Percentiles rank a stretch among this genome's conserved stretches.
These are phyloP conservation scores for Gopherus flavomarginatus DNA, from an alignment of 2,113 vertebrate genomes.

Conservation along the genomic window DNA sequence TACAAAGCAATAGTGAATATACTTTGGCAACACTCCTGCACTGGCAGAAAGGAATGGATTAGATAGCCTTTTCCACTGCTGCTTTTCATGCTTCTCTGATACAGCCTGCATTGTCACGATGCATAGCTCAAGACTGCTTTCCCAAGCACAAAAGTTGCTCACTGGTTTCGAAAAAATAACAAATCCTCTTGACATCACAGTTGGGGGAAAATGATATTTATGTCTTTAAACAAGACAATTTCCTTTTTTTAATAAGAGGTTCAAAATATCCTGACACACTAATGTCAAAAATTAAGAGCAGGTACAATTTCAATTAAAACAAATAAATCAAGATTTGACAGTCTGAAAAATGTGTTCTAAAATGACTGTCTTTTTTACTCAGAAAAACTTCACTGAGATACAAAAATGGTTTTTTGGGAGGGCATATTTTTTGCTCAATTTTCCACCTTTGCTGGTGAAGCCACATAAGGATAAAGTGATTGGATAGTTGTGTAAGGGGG, in stretches of 20 bases:
- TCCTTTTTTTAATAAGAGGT: neutral
- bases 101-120: neutral
- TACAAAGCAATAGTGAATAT: neutral
- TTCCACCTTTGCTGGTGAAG: neutral
- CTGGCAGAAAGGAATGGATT: neutral
- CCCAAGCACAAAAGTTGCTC: fast-evolving
- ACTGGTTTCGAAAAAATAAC: neutral
- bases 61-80: neutral
- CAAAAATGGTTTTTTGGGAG: neutral
- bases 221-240: neutral
- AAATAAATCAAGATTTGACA: neutral
- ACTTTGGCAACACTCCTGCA: neutral
- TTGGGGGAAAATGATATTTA: neutral
- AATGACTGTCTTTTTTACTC: neutral
- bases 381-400: neutral
- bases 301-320: neutral
- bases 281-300: neutral
- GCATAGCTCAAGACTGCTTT: neutral
- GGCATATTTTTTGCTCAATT: neutral
- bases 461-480: neutral
- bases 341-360: neutral
- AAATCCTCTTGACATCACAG: neutral
- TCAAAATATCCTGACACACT: neutral
- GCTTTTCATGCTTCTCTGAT: neutral
- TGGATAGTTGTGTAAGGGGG: neutral